Conservation (phyloP, 2,888 invertebrate species). For the Oscheius sp. region DNA sequence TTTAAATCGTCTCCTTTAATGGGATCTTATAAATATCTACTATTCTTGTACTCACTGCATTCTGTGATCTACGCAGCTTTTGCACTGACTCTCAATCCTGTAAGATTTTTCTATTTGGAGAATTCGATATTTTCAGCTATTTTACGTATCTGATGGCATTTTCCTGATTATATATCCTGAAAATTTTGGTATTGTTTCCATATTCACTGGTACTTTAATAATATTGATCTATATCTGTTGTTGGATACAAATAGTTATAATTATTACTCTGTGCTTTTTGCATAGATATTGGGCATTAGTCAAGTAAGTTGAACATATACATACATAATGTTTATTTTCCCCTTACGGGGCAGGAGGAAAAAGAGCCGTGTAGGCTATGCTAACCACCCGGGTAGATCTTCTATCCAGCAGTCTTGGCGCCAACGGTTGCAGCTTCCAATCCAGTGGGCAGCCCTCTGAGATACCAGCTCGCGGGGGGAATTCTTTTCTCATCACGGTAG, state of each 20-base stretch:
- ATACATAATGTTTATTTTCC: too few species aligned
- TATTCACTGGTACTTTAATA: background rate
- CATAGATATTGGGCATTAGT: slow-evolving; percentile 12
- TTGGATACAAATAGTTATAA: slow-evolving; percentile 15
- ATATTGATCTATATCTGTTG: slow-evolving; percentile 5
- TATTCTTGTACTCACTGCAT: slow-evolving; percentile 10
- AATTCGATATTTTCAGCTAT: background rate
- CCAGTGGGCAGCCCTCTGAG: too few species aligned
- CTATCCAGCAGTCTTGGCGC: too few species aligned
- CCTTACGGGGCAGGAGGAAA: too few species aligned
- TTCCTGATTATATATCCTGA: background rate
- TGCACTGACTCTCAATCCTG: background rate
- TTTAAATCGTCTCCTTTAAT: slow-evolving; percentile 3
- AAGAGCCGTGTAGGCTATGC: too few species aligned
- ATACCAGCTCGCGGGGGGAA: too few species aligned
- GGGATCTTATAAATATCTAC: slow-evolving; percentile 17
- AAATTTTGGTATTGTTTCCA: background rate
- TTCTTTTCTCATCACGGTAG: too few species aligned
- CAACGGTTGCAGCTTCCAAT: too few species aligned
- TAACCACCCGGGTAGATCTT: too few species aligned
- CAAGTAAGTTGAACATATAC: background rate
- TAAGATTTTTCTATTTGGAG: background rate
- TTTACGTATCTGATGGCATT: slow-evolving; percentile 11
- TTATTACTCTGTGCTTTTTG: slow-evolving; percentile 16
- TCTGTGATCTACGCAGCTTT: slow-evolving; percentile 7